Percentiles rank a stretch among this genome's conserved stretches.
These are phyloP conservation scores for Muricea muricata DNA, from an alignment of 92 coral and sea anemone genomes.

Conservation along the genomic window DNA sequence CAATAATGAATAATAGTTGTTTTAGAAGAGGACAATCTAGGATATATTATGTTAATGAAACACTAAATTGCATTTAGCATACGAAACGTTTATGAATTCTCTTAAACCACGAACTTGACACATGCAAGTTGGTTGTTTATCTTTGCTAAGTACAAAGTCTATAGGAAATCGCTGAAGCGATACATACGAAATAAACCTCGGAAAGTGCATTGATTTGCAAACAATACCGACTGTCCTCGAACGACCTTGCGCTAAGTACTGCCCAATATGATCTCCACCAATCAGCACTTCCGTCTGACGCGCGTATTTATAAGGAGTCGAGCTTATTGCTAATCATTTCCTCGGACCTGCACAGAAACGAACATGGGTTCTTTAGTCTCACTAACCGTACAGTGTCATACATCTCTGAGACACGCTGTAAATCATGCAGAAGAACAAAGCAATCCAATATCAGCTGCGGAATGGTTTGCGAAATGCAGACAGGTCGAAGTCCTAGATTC, in stretches of 20 bases:
- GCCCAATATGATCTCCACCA: not conserved
- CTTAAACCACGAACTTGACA: slow-evolving; percentile 8
- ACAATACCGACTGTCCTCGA: slow-evolving; percentile 37
- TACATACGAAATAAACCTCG: not conserved
- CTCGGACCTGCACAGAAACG: not conserved
- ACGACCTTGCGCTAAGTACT: slow-evolving; percentile 32
- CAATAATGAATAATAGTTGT: too few species aligned
- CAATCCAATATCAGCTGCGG: slow-evolving; percentile 11
- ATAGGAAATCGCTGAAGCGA: slow-evolving; percentile 21
- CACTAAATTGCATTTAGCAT: too few species aligned
- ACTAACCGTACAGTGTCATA: slow-evolving; percentile 32
- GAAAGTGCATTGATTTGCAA: slow-evolving; percentile 24
- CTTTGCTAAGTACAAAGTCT: slow-evolving; percentile 41
- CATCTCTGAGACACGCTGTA: slow-evolving; percentile 12
- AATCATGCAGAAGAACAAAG: not conserved
- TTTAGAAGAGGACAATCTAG: too few species aligned
- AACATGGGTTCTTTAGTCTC: slow-evolving; percentile 19
- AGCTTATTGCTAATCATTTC: not conserved
- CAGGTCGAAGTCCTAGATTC: slow-evolving; percentile 26
- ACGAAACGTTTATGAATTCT: too few species aligned
- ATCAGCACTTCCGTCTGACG: slow-evolving; percentile 29
- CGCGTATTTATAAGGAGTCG: slow-evolving; percentile 35
- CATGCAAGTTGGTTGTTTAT: slow-evolving; percentile 13
- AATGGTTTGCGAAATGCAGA: slow-evolving; percentile 27
- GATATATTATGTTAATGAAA: too few species aligned